Percentiles rank a stretch among this genome's conserved stretches.
These are phyloP conservation scores for Watsonalla cultraria DNA, from an alignment of 2,888 invertebrate species.

Conservation along the genomic window DNA sequence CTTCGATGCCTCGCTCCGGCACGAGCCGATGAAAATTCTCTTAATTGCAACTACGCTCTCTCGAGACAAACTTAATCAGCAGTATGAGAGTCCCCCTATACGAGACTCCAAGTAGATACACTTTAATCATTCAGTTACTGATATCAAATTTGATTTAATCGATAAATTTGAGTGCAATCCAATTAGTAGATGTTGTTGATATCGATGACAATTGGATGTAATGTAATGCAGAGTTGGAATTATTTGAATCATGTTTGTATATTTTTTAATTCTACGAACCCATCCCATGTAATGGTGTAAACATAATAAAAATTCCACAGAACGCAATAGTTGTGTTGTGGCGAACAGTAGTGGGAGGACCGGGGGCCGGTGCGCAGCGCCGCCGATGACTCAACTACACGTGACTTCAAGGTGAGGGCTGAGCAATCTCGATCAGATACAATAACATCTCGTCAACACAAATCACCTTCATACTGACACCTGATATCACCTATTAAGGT, in stretches of 20 bases:
- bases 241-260: not conserved
- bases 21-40: slow-evolving; percentile 27
- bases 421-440: slow-evolving; percentile 26
- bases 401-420: slow-evolving; percentile 62
- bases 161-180: not conserved
- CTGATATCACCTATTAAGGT: not conserved
- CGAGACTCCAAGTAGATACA: not conserved
- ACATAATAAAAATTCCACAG: slow-evolving; percentile 19
- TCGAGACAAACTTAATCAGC: not conserved
- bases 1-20: slow-evolving; percentile 18
- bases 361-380: slow-evolving; percentile 16
- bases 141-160: not conserved
- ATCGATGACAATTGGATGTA: not conserved
- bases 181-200: not conserved
- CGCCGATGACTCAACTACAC: slow-evolving; percentile 53
- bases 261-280: not conserved
- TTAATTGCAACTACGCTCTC: slow-evolving; percentile 45
- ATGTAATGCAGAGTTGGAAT: not conserved
- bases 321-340: slow-evolving; percentile 34
- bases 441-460: slow-evolving; percentile 16
- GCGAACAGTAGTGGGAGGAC: slow-evolving; percentile 19
- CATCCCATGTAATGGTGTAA: slow-evolving; percentile 9
- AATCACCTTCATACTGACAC: slow-evolving; percentile 7
- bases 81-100: not conserved
- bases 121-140: too few species aligned